These are phyloP conservation scores for Phortica variegata DNA, from an alignment of 1,140 invertebrate species.

Conservation along the genomic window DNA sequence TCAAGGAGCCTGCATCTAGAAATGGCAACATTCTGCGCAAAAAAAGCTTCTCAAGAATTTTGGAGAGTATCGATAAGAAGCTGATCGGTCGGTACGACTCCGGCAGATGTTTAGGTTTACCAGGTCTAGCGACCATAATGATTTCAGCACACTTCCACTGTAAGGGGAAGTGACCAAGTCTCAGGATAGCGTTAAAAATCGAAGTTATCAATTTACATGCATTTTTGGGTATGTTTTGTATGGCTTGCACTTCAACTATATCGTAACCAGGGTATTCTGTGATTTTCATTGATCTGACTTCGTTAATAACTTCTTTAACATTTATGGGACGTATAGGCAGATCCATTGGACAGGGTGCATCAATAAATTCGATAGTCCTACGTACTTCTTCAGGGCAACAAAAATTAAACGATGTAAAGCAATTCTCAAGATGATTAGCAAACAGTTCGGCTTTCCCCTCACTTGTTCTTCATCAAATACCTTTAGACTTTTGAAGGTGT, in stretches of 20 bases:
- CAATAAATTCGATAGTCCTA: not conserved
- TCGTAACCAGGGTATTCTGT: constrained; percentile 10
- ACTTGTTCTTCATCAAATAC: constrained; percentile 3
- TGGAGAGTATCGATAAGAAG: constrained; percentile 3
- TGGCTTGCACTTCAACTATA: not conserved
- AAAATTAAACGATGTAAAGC: not conserved
- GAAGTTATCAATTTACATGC: not conserved
- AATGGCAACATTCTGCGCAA: not conserved
- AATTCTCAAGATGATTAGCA: not conserved
- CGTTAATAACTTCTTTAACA: not conserved
- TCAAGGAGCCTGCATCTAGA: not conserved
- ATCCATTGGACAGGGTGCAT: constrained; percentile 6
- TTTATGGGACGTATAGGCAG: not conserved
- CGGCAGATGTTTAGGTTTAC: not conserved
- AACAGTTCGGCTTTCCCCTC: not conserved
- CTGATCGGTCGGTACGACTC: not conserved
- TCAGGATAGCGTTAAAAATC: not conserved
- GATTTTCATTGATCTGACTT: not conserved
- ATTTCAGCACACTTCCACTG: constrained; percentile 12
- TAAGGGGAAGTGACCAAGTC: constrained; percentile 1
- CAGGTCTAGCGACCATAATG: not conserved
- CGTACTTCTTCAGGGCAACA: not conserved
- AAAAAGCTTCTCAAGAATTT: constrained; percentile 5
- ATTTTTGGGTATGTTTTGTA: not conserved
- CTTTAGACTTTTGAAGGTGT: not conserved